Base-by-base conservation (phyloP, 2,888 invertebrate genomes). In the Limnephilus marmoratus region DNA sequence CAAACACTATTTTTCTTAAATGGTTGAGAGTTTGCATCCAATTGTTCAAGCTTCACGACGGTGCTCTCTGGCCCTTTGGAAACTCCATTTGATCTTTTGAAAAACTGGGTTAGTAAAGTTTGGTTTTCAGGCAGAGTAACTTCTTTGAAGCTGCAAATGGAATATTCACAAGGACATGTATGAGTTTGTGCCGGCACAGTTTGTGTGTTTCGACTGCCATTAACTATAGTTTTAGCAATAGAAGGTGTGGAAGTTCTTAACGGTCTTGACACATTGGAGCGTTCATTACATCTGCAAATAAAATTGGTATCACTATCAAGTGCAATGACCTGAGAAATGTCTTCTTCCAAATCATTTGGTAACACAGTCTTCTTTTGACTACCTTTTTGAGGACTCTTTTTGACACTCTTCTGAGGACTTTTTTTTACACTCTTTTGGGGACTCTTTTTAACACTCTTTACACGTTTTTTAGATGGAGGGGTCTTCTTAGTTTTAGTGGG, bases 91-190 rank as follows among this genome's bases (percentile, higher is more conserved):
- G 81, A 9, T 34, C n/a, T 83, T 41, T 89, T 90, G 85, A 92
- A 92, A 31, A 90, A 92, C 24, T 91, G 53, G 18, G 92, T 92
- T 24, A 92, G 49, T 29, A 91, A 85, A 24, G 91, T 92, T 92
- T 92, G 92, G 37, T 86, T 86, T 90, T 91, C 85, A n/a, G 91
- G 91, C 29, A 90, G 31, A 45, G 68, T n/a, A 24, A 85, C 85
- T 13, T 92, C 90, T 80, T 81, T 18, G 11, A 37, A 18, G 49
- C 45, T 68, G 81, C 81, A 68, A 11, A 34, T 4, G 24, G 37
- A 81, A 29, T 91, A 41, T 80, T n/a, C 41, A 81, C 90, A 90
- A 18, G 85, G 31, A 83, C 86, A 90, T 4, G 7, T 29, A 68
- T 68, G 68, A 68, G 24, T 7, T n/a, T 15, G 49, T 15, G 49